phyloP scores from a whole-genome alignment of 2,888 invertebrate genomes.

The Hemistola chrysoprasaria region DNA sequence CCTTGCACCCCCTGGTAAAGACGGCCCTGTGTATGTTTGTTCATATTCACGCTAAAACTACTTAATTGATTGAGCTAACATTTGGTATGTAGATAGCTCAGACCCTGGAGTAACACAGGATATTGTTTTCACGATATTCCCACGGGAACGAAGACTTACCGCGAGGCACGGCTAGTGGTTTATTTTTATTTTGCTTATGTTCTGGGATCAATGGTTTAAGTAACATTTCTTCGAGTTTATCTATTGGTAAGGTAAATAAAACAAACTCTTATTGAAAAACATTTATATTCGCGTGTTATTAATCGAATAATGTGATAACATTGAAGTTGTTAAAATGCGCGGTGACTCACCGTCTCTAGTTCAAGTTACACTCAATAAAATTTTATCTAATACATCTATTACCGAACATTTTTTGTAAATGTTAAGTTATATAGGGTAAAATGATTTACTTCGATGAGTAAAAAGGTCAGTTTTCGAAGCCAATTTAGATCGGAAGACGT shows the following conservation, averaged over 20 bases:
- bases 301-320: constrained; percentile 75
- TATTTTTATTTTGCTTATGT: no score
- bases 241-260: constrained; percentile 33
- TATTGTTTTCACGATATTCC: no score
- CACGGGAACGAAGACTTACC: no score
- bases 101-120: no score
- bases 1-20: no score
- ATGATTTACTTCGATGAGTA: constrained; percentile 35
- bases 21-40: no score
- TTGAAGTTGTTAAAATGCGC: constrained; percentile 60
- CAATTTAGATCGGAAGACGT: constrained; percentile 69
- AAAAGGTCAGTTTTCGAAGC: constrained; percentile 49
- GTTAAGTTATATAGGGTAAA: constrained; percentile 34
- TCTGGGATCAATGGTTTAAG: no score
- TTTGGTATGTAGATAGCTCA: no score
- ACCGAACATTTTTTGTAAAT: constrained; percentile 34
- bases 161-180: no score
- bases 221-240: no score
- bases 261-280: constrained; percentile 66
- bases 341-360: constrained; percentile 44
- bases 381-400: constrained; percentile 44
- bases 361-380: constrained; percentile 55
- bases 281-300: constrained; percentile 73
- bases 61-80: no score
- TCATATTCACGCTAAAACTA: no score